Evolutionary conservation across 2,113 vertebrate species (phyloP).

Genomic region (Caranx ignobilis): DNA sequence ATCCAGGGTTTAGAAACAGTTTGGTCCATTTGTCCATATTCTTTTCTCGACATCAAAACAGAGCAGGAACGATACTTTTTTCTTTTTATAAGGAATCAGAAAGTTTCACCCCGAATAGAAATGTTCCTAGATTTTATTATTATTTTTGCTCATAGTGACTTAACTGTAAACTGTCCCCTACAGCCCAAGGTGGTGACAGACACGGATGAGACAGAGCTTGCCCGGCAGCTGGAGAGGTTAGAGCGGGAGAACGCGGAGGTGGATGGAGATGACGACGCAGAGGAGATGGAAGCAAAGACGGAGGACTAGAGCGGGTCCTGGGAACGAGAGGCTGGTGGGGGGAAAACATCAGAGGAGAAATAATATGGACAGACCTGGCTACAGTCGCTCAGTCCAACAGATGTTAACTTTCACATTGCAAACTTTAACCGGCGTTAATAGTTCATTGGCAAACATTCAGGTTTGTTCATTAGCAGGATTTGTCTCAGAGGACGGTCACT

Average conservation of each 20-base stretch:
- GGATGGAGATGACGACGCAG: conserved; percentile 96
- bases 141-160: not conserved
- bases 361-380: conserved; percentile 45
- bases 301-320: conserved; percentile 87
- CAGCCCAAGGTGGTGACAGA: conserved; percentile 99
- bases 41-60: no score
- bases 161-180: not conserved
- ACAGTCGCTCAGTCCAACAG: conserved; percentile 55
- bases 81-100: not conserved
- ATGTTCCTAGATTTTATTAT: not conserved
- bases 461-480: conserved; percentile 45
- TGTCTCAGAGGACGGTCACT: conserved; percentile 38
- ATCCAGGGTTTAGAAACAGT: no score
- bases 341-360: conserved; percentile 24
- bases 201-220: conserved; percentile 96
- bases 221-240: conserved; percentile 94
- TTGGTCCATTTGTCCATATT: no score
- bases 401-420: conserved; percentile 64
- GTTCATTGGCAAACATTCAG: conserved; percentile 55
- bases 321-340: conserved; percentile 24
- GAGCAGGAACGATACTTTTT: not conserved
- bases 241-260: conserved; percentile 98
- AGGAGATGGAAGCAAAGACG: conserved; percentile 98
- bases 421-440: conserved; percentile 60
- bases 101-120: not conserved